Base-by-base conservation (phyloP, 2,888 invertebrate species). In the Arrhopalites spinosus region DNA sequence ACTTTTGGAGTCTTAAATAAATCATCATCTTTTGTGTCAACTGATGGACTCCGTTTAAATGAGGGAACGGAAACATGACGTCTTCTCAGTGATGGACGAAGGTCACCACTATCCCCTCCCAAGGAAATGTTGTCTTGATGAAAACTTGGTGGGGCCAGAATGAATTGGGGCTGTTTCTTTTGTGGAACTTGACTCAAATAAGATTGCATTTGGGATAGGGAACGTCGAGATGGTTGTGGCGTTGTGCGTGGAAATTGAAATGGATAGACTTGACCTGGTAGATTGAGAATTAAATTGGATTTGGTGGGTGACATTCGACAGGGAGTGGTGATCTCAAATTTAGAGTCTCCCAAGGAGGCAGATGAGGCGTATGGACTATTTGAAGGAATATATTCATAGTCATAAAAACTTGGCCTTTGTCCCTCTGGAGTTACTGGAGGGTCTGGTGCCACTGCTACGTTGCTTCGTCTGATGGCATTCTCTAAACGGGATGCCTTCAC, bases 401-500 rank as follows among this genome's bases (percentile, higher is more conserved):
- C 36, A 11, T 36, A 36, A 3, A 20, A 53, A 17, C 61, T 20
- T 8, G 61, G n/a, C 27, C 30, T 29, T 29, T 29, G 5, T 29
- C 30, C 63, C 11, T 2, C 36, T 15, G 70, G 56, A 29, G 29
- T 8, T n/a, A n/a, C n/a, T n/a, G n/a, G n/a, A n/a, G n/a, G n/a
- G n/a, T n/a, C n/a, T n/a, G n/a, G n/a, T 50, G 36, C 53, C 23
- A 25, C 17, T 2, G 29, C 36, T 29, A 2, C 17, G 13, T n/a
- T 29, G 20, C 69, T 69, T n/a, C 50, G 23, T 29, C 43, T 43
- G 2, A 69, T 53, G 17, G 69, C 69, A 27, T 53, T 20, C n/a
- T 69, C 45, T 2, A 70, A 56, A 13, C 70, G 27, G 23, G 25
- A 27, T 13, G 43, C 77, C 69, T 80, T 81, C 8, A 79, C 77